A percentile compares a stretch with the other conserved stretches of the same genome.
These are phyloP conservation scores for Athetis lepigone DNA, from an alignment of 2,888 invertebrate genomes.

Conservation along the genomic window DNA sequence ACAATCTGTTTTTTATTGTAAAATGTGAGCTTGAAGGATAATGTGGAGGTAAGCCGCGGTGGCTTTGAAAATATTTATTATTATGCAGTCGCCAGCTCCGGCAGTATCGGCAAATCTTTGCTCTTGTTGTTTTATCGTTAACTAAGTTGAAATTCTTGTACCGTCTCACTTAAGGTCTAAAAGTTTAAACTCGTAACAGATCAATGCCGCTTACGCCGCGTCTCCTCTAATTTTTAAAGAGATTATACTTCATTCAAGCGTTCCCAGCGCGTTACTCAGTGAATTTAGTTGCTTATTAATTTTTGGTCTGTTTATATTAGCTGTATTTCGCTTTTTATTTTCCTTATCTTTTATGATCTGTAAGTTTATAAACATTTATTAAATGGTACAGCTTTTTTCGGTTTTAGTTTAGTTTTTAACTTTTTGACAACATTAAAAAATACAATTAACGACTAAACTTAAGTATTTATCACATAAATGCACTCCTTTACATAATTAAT, in stretches of 20 bases:
- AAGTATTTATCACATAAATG: no score
- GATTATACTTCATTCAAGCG: slow-evolving; percentile 47
- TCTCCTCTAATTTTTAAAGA: slow-evolving; percentile 42
- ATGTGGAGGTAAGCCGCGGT: slow-evolving; percentile 10
- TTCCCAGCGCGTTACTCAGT: slow-evolving; percentile 33
- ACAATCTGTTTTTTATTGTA: slow-evolving; percentile 16
- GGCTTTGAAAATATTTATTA: slow-evolving; percentile 28
- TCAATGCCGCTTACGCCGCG: background rate
- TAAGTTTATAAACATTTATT: background rate
- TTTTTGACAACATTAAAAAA: no score
- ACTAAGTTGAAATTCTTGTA: slow-evolving; percentile 12
- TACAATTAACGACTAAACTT: no score
- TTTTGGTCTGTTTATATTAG: slow-evolving; percentile 15
- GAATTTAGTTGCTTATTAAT: slow-evolving; percentile 37
- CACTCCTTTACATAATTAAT: no score
- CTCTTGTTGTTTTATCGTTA: slow-evolving; percentile 6
- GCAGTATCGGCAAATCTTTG: slow-evolving; percentile 11
- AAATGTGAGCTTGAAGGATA: slow-evolving; percentile 23
- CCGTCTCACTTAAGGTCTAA: background rate
- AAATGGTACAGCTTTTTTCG: no score
- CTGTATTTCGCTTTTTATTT: slow-evolving; percentile 4
- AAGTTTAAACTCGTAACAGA: slow-evolving; percentile 13
- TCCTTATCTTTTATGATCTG: background rate
- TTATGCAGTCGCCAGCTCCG: slow-evolving; percentile 9
- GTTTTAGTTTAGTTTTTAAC: no score